phyloP scores from a whole-genome alignment of 2,888 invertebrate genomes.

The Digitonthophagus gazella region DNA sequence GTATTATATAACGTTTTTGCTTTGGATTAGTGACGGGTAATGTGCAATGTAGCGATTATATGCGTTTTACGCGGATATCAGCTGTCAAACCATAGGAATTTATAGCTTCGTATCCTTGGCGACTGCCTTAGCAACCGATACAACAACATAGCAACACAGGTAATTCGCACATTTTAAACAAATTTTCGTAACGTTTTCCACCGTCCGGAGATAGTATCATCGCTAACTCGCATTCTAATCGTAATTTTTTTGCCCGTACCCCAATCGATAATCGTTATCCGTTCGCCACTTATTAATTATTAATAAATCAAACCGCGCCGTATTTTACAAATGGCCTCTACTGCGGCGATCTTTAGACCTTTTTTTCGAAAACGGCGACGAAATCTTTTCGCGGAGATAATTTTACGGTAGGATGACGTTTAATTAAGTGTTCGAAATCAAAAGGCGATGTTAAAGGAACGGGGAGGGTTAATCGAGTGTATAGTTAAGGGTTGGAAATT shows the following conservation, averaged over 20 bases:
- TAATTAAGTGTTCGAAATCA: conserved; percentile 8
- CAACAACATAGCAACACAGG: conserved; percentile 54
- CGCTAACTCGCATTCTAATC: conserved; percentile 3
- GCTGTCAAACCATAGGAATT: conserved; percentile 48
- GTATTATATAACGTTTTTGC: background rate
- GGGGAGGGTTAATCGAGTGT: background rate
- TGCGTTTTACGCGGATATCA: background rate
- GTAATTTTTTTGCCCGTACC: conserved; percentile 25
- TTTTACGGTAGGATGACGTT: conserved; percentile 6
- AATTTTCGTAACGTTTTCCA: conserved; percentile 29
- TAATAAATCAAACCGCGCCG: conserved; percentile 33
- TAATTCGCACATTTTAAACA: conserved; percentile 42
- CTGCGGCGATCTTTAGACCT: conserved; percentile 4
- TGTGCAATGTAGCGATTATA: conserved; percentile 7
- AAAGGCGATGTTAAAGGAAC: background rate
- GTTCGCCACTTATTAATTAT: conserved; percentile 31
- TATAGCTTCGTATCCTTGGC: conserved; percentile 52
- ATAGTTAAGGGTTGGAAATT: background rate
- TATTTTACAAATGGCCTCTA: conserved; percentile 45
- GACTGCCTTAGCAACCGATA: conserved; percentile 54
- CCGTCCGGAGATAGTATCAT: conserved; percentile 4
- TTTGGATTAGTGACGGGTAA: background rate
- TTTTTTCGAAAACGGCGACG: conserved; percentile 16
- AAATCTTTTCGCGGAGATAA: background rate
- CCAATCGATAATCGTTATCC: conserved; percentile 24